Base-by-base conservation (phyloP, 1,140 invertebrate genomes). In the Trypoxylus dichotomus region DNA sequence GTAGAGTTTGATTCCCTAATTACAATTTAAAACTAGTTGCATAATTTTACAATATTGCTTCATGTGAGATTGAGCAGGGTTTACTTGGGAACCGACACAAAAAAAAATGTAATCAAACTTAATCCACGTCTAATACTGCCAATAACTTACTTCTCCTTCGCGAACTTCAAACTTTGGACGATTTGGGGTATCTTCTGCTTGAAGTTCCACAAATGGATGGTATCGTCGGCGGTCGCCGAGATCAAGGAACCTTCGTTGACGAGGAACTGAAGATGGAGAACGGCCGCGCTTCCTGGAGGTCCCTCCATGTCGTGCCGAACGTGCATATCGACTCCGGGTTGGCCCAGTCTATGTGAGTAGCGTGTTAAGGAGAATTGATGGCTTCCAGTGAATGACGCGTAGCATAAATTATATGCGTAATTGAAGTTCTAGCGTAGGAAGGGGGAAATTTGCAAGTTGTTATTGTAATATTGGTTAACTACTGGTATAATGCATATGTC, bases 171-270 rank as follows among this genome's bases (percentile, higher is more conserved):
- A 81, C 95, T 95, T 88, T 99, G 97, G 78, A 98, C 94, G 83
- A 99, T 92, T 87, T 97, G 96, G 54, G 97, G 97, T 80, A 90
- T 91, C 89, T 98, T 98, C 89, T 98, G 96, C 79, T 96, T 90
- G 88, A 97, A 97, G 90, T 96, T 98, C 98, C 98, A 99, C 79
- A 99, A 90, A 88, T 99, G 97, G 71, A 99, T 87, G 80, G 92
- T 94, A 87, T 99, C 97, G 88, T 99, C 97, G 2, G 95, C 93
- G 63, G 97, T 98, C 76, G 95, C 95, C 3, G 96, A 97, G 76
- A 99, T 92, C 60, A 99, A 89, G 25, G 94, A 95, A 80, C 98
- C 98, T 89, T 99, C 97, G 89, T 99, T 99, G 79, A 98, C 90
- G 75, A 99, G 89, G 88, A 99, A 99, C 84, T 95, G 91, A 77